Conservation (phyloP, 1,140 invertebrate species). For the Zaprionus camerounensis region DNA sequence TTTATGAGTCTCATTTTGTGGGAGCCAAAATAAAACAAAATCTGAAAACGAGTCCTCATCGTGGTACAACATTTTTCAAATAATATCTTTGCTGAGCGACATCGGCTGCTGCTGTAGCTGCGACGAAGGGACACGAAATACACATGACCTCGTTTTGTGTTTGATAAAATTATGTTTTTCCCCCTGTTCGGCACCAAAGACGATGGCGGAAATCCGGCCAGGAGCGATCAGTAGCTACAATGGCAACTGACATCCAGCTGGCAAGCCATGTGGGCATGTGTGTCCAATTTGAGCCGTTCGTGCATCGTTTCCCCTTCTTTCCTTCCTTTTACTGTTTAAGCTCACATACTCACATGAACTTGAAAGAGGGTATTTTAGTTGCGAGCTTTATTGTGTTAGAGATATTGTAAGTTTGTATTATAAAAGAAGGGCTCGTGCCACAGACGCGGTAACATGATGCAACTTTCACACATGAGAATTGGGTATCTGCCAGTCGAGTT, state of each 20-base stretch:
- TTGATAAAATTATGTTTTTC: slow-evolving; percentile 67
- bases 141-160: slow-evolving; percentile 67
- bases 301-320: neutral
- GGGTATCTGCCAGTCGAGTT: neutral
- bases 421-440: neutral
- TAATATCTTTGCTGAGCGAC: slow-evolving; percentile 29
- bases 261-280: slow-evolving; percentile 29
- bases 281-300: slow-evolving; percentile 8
- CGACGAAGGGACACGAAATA: slow-evolving; percentile 36
- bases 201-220: slow-evolving; percentile 46
- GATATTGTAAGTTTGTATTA: too few relatives aligned
- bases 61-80: slow-evolving; percentile 46
- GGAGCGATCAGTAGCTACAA: slow-evolving; percentile 39
- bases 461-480: neutral
- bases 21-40: slow-evolving; percentile 8
- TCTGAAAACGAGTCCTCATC: slow-evolving; percentile 7
- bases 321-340: neutral
- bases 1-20: slow-evolving; percentile 70
- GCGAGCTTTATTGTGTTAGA: too few relatives aligned
- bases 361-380: too few relatives aligned
- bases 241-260: slow-evolving; percentile 34
- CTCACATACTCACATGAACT: neutral
- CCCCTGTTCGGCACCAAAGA: slow-evolving; percentile 26
- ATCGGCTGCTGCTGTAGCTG: neutral
- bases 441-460: neutral